These are phyloP conservation scores for Entomobrya proxima DNA, from an alignment of 2,888 invertebrate species.

Conservation along the genomic window DNA sequence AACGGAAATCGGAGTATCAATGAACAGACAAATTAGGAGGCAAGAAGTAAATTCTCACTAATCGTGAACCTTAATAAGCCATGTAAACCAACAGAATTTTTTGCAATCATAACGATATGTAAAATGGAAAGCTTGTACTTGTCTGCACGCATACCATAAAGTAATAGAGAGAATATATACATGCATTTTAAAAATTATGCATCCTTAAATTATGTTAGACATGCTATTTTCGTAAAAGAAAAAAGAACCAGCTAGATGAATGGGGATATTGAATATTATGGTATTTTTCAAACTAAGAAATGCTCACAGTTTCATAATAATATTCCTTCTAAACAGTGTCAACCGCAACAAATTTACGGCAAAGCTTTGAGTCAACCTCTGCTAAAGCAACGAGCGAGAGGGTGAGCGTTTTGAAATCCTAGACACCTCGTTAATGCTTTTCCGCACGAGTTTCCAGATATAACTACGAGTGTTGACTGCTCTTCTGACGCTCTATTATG, in stretches of 20 bases:
- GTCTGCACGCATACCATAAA: neutral
- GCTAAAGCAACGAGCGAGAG: no score
- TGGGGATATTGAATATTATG: neutral
- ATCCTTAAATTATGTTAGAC: slow-evolving; percentile 58
- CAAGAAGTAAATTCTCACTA: no score
- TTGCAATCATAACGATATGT: neutral
- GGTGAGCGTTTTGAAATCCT: no score
- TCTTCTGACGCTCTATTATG: no score
- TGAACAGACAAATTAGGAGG: no score
- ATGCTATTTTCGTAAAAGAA: slow-evolving; percentile 44
- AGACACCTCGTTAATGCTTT: no score
- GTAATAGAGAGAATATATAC: neutral
- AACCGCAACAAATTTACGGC: neutral
- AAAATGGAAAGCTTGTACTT: neutral
- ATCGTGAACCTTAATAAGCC: neutral
- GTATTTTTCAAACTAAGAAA: neutral
- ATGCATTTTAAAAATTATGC: slow-evolving; percentile 14
- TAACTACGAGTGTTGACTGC: no score
- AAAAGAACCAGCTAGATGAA: slow-evolving; percentile 26
- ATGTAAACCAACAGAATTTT: neutral
- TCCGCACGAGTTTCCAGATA: no score
- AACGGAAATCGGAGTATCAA: no score
- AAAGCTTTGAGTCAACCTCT: neutral
- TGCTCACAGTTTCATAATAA: neutral
- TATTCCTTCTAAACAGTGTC: slow-evolving; percentile 6